Evolutionary conservation across 2,113 vertebrate genomes (phyloP).

Genomic region (Seriola rivoliana): DNA sequence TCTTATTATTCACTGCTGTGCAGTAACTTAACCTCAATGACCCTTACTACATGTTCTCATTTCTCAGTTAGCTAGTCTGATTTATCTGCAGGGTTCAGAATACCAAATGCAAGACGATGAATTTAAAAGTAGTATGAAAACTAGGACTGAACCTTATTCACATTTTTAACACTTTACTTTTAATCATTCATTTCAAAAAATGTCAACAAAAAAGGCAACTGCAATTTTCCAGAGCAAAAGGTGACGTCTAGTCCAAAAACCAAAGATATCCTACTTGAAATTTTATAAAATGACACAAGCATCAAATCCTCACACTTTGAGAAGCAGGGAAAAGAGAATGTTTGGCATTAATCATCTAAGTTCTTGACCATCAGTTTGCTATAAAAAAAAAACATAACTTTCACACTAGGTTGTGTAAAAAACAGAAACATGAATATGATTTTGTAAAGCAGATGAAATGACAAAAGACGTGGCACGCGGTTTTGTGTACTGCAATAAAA

Average conservation of each 20-base stretch:
- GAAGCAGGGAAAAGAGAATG: too few relatives aligned
- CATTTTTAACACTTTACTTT: too few relatives aligned
- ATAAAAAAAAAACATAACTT: too few relatives aligned
- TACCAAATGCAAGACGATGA: not conserved
- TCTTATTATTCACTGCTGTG: not conserved
- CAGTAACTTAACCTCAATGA: constrained; percentile 30
- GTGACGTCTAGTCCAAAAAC: not conserved
- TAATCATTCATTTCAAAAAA: too few relatives aligned
- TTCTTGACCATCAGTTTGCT: too few relatives aligned
- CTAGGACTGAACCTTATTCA: too few relatives aligned
- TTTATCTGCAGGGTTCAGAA: not conserved
- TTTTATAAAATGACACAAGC: not conserved
- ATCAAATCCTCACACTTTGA: too few relatives aligned
- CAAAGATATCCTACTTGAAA: not conserved
- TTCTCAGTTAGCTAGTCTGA: not conserved
- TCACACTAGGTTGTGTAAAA: not conserved
- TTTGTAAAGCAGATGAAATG: not conserved
- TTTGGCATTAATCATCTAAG: not conserved
- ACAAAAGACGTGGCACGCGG: too few relatives aligned
- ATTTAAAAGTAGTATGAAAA: not conserved
- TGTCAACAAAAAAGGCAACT: not conserved
- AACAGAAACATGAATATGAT: not conserved
- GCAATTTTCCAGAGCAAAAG: not conserved
- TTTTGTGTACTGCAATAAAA: not conserved
- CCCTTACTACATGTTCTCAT: not conserved